These are phyloP conservation scores for Spinibarbus caldwelli DNA, from an alignment of 2,797 vertebrate species.

Conservation along the genomic window DNA sequence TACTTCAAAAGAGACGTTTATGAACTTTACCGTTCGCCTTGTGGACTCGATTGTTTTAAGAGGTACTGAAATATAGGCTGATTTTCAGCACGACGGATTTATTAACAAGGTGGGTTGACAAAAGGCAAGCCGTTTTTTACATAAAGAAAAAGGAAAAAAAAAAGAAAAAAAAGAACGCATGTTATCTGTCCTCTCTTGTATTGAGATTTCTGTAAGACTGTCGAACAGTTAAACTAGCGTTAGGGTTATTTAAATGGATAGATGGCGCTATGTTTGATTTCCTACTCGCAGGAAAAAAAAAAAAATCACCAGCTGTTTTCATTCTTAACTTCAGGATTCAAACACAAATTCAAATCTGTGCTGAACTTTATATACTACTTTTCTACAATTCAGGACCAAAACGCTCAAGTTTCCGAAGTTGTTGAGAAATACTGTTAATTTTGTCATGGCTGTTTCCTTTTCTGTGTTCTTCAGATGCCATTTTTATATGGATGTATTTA, in stretches of 20 bases:
- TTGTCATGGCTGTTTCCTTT: constrained; percentile 88
- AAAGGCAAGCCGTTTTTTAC: constrained; percentile 77
- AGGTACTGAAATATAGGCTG: constrained; percentile 84
- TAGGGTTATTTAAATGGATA: constrained; percentile 94
- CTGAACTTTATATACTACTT: constrained; percentile 89
- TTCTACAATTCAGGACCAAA: constrained; percentile 97
- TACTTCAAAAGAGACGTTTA: constrained; percentile 81
- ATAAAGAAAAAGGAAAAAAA: constrained; percentile 69
- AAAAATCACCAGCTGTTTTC: constrained; percentile 99
- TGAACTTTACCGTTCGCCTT: constrained; percentile 75
- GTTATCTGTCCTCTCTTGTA: constrained; percentile 93
- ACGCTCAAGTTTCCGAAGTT: constrained; percentile 87
- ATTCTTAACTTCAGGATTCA: constrained; percentile 98
- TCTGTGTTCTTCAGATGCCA: constrained; percentile 97
- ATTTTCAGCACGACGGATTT: constrained; percentile 88
- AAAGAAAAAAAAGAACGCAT: constrained; percentile 82
- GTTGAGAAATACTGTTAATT: constrained; percentile 86
- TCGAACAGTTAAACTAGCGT: constrained; percentile 95
- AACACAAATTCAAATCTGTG: constrained; percentile 98
- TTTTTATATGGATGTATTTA: constrained; percentile 99
- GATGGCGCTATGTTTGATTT: constrained; percentile 86
- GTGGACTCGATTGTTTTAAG: constrained; percentile 79
- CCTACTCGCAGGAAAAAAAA: constrained; percentile 54
- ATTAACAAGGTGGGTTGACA: constrained; percentile 90
- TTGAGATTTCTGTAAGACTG: constrained; percentile 94